Conservation (phyloP, 1,140 invertebrate genomes). For the Camponotus floridanus region DNA sequence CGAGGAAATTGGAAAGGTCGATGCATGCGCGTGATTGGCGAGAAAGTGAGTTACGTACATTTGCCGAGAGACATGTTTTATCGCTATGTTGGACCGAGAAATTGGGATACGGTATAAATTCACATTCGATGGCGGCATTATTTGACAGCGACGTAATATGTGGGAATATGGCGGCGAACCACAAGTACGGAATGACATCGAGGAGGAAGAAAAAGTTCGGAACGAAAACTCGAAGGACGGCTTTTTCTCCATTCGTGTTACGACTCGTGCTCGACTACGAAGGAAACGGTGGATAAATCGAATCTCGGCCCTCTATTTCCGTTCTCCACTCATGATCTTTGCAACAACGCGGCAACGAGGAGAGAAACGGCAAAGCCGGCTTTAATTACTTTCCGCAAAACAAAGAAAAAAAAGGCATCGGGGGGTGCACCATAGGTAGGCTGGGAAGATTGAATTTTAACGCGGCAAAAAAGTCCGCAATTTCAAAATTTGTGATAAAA, state of each 20-base stretch:
- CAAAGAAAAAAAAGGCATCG: conserved; percentile 55
- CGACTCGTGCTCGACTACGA: conserved; percentile 49
- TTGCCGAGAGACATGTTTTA: conserved; percentile 60
- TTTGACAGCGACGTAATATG: conserved; percentile 71
- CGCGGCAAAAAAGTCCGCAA: conserved; percentile 52
- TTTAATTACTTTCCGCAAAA: conserved; percentile 73
- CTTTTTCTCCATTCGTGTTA: conserved; percentile 70
- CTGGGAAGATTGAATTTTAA: conserved; percentile 74
- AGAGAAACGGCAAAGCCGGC: conserved; percentile 59
- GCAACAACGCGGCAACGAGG: conserved; percentile 11
- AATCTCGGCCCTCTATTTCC: conserved; percentile 43
- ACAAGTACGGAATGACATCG: conserved; percentile 40
- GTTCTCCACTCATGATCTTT: neutral
- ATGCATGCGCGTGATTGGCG: conserved; percentile 61
- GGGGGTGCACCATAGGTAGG: conserved; percentile 63
- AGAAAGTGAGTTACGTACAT: conserved; percentile 62
- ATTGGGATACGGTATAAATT: conserved; percentile 69
- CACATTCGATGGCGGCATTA: conserved; percentile 68
- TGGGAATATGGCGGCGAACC: conserved; percentile 59
- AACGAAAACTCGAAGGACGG: conserved; percentile 12
- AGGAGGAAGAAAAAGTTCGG: conserved; percentile 59
- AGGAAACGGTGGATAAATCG: conserved; percentile 66
- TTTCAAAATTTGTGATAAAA: conserved; percentile 7
- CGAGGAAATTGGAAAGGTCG: neutral
- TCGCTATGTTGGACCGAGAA: conserved; percentile 52